Percentiles rank a stretch among this genome's conserved stretches.
phyloP scores from a whole-genome alignment of 1,140 invertebrate genomes.

The Dryas iulia region DNA sequence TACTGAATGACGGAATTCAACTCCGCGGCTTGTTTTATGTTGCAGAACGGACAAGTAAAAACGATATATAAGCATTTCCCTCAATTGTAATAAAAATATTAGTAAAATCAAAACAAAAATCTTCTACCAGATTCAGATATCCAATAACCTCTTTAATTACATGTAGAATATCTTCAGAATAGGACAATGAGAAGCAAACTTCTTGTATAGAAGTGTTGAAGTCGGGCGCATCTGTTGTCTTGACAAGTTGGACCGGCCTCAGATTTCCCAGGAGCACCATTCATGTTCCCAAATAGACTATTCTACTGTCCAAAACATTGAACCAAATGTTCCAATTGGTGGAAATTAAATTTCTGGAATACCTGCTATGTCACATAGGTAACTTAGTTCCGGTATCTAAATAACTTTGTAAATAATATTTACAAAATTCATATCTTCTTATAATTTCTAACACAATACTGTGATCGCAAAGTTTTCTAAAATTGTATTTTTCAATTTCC shows the following conservation, averaged over 20 bases:
- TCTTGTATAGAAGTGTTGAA: slow-evolving; percentile 9
- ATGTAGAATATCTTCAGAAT: not conserved
- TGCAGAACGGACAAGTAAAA: no score
- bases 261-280: slow-evolving; percentile 12
- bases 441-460: no score
- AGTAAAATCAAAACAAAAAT: not conserved
- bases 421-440: no score
- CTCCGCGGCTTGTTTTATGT: no score
- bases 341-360: not conserved
- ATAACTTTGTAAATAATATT: no score
- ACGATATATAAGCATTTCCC: no score
- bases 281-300: slow-evolving; percentile 1
- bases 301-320: not conserved
- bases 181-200: slow-evolving; percentile 1
- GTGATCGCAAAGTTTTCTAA: no score
- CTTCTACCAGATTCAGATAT: not conserved
- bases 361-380: not conserved
- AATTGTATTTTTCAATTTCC: no score
- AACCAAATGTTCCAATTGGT: not conserved
- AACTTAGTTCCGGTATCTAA: no score
- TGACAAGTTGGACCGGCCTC: slow-evolving; percentile 25
- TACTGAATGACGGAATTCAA: no score
- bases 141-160: not conserved
- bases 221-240: slow-evolving; percentile 21
- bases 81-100: not conserved